Percentiles rank a stretch among this genome's conserved stretches.
phyloP scores from a whole-genome alignment of 1,140 invertebrate genomes.

The Drosophila gunungcola region DNA sequence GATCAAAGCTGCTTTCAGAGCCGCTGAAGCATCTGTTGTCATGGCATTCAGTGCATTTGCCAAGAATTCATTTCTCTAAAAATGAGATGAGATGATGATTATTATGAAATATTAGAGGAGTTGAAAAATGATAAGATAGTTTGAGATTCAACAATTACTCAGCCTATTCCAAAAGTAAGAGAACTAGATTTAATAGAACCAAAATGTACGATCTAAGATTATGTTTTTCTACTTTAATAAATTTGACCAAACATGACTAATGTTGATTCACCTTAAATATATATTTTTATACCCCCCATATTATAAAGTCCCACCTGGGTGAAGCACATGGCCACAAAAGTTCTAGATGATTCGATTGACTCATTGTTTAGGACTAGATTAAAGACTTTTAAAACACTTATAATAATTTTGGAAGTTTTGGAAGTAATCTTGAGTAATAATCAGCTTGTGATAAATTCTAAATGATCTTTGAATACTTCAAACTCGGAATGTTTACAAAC shows the following conservation, averaged over 20 bases:
- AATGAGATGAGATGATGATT: neutral
- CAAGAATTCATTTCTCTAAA: slow-evolving; percentile 46
- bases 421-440: neutral
- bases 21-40: slow-evolving; percentile 28
- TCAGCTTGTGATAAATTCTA: too few relatives aligned
- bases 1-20: slow-evolving; percentile 39
- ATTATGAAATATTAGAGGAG: too few relatives aligned
- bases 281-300: neutral
- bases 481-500: slow-evolving; percentile 13
- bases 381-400: neutral
- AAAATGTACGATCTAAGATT: too few relatives aligned
- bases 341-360: slow-evolving; percentile 30
- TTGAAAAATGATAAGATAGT: too few relatives aligned
- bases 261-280: too few relatives aligned
- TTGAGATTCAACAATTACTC: too few relatives aligned
- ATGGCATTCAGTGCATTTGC: slow-evolving; percentile 52
- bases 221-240: too few relatives aligned
- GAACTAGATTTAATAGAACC: too few relatives aligned
- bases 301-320: too few relatives aligned
- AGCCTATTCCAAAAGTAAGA: too few relatives aligned
- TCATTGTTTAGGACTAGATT: neutral
- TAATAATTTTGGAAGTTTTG: neutral
- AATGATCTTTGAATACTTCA: neutral
- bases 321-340: slow-evolving; percentile 14
- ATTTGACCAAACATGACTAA: too few relatives aligned